Evolutionary conservation across 2,888 invertebrate species (phyloP).

Genomic region (Drosophila atroscutellata): DNA sequence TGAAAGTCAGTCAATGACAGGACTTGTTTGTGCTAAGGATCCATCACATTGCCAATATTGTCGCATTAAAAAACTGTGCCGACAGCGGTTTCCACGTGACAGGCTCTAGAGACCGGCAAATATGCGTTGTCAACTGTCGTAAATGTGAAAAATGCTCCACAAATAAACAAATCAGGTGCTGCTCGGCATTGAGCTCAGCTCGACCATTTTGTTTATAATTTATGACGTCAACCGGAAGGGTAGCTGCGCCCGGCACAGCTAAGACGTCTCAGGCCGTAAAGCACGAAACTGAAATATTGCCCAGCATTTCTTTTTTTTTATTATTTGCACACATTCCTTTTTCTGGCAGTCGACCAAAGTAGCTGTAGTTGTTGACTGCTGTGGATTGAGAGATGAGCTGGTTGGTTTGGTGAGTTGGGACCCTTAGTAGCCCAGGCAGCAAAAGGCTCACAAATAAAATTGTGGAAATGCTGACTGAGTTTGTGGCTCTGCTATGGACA

Average conservation of each 20-base stretch:
- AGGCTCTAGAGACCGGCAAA: slow-evolving; percentile 15
- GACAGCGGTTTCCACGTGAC: slow-evolving; percentile 26
- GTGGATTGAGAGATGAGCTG: slow-evolving; percentile 45
- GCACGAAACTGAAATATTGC: slow-evolving; percentile 68
- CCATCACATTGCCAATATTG: slow-evolving; percentile 38
- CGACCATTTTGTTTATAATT: slow-evolving; percentile 62
- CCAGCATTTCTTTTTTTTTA: slow-evolving; percentile 57
- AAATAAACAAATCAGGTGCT: slow-evolving; percentile 76
- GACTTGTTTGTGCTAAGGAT: slow-evolving; percentile 13
- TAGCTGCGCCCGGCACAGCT: slow-evolving; percentile 24
- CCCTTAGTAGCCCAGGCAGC: slow-evolving; percentile 24
- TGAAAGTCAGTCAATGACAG: slow-evolving; percentile 31
- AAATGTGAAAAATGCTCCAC: slow-evolving; percentile 60
- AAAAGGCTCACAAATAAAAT: slow-evolving; percentile 54
- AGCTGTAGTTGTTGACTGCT: slow-evolving; percentile 49
- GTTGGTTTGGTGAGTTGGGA: slow-evolving; percentile 12
- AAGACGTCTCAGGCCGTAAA: slow-evolving; percentile 39
- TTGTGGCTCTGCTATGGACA: slow-evolving; percentile 57
- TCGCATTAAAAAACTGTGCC: slow-evolving; percentile 33
- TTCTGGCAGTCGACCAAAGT: slow-evolving; percentile 52
- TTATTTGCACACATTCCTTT: slow-evolving; percentile 60
- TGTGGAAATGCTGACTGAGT: slow-evolving; percentile 52
- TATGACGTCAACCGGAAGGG: slow-evolving; percentile 56
- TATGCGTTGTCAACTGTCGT: slow-evolving; percentile 54
- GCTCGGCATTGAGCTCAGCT: slow-evolving; percentile 25